Evolutionary conservation across 2,797 vertebrate genomes (phyloP), one percentile per base, ranked within the genome.

Genomic region (Typhlichthys eigenmanni): DNA sequence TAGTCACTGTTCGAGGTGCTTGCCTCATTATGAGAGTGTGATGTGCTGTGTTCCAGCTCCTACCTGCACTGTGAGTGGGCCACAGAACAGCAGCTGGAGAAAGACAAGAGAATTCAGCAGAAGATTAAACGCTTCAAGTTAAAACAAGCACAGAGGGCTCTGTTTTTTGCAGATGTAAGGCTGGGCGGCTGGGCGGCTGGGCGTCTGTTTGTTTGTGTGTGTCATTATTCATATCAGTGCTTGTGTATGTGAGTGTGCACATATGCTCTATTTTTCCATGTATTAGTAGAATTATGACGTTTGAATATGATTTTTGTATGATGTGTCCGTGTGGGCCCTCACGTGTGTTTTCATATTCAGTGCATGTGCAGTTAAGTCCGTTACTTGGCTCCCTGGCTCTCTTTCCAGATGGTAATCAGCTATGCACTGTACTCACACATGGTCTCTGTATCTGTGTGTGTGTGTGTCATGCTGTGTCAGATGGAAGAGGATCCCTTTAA

Each of bases 21-120:
- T 60, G 48, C 54, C 10, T 56, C 60, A 45, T 13, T 68, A 24
- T 56, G 6, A 58, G 13, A 62, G 51, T 66, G 49, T 64, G 11
- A 14, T 69, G 47, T 69, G 38, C 46, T 69, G 67, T 76, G 71
- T 60, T 1, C 66, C 80, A 99, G 98, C 87, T 99, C 98, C 60
- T 98, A 99, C 87, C 94, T 99, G 75, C 98, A 99, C 90, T 99
- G 97, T 88, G 98, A 99, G 91, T 99, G 98, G 98, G 96, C 98
- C 83, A 96, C 95, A 57, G 98, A 99, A 86, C 94, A 96, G 80
- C 96, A 98, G 52, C 94, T 99, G 89, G 92, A 88, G 88, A 99
- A 97, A 87, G 98, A 99, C 94, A 99, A 99, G 94, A 95, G 98
- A 91, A 99, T 99, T 88, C 98, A 97, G 84, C 98, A 96, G 93